These are phyloP conservation scores for Drosophila prolongata DNA, from an alignment of 2,888 invertebrate genomes.

Conservation along the genomic window DNA sequence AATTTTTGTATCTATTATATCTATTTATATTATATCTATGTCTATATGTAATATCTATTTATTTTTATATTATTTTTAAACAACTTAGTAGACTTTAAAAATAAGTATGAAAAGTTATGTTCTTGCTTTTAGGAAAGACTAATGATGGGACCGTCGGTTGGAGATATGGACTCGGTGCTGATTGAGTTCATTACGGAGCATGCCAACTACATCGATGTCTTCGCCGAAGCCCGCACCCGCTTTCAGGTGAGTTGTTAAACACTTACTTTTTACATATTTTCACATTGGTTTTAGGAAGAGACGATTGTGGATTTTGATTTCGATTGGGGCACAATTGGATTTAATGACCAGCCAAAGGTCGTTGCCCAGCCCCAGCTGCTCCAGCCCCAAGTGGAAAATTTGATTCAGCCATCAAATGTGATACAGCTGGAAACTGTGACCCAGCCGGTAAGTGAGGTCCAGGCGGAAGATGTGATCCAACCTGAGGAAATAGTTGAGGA, in stretches of 20 bases:
- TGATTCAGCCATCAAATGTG: not conserved
- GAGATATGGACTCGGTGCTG: not conserved
- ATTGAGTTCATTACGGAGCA: not conserved
- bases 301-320: not conserved
- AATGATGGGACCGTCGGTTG: no score
- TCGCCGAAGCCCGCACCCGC: not conserved
- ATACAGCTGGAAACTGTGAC: no score
- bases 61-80: no score
- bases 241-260: not conserved
- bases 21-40: no score
- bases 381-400: not conserved
- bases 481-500: no score
- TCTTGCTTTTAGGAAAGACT: no score
- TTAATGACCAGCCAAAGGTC: not conserved
- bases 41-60: no score
- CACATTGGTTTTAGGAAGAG: not conserved
- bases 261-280: not conserved
- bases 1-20: no score
- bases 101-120: no score
- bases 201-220: not conserved
- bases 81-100: no score
- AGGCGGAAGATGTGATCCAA: no score
- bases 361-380: not conserved
- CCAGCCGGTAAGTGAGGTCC: no score
- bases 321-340: not conserved